Conservation (phyloP, 2,888 invertebrate species). For the Rotaria socialis region DNA sequence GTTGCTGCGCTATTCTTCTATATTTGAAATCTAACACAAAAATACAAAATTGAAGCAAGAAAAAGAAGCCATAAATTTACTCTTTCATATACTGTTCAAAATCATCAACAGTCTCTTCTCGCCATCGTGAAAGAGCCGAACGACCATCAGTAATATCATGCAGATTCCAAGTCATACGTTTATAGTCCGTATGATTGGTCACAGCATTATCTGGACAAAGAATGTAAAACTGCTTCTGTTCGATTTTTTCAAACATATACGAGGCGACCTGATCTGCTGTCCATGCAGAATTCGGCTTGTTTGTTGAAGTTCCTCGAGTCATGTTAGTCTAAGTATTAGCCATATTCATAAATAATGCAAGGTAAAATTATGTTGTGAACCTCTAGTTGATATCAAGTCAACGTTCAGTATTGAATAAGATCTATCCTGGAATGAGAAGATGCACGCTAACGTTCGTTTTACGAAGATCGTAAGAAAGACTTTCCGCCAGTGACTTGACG, state of each 20-base stretch:
- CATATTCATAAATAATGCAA: too few species aligned
- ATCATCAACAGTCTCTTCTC: slow-evolving; percentile 23
- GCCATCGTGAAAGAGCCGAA: slow-evolving; percentile 20
- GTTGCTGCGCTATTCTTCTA: too few species aligned
- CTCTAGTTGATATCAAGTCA: too few species aligned
- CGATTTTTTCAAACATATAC: slow-evolving; percentile 26
- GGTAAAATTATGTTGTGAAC: too few species aligned
- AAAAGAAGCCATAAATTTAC: neutral
- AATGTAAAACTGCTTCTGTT: slow-evolving; percentile 30
- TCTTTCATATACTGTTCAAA: slow-evolving; percentile 28
- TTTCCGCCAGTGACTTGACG: neutral
- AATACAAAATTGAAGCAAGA: too few species aligned
- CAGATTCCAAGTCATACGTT: slow-evolving; percentile 21
- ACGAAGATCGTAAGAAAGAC: slow-evolving; percentile 15
- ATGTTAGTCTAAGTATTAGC: neutral
- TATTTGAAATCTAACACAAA: too few species aligned
- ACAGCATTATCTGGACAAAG: slow-evolving; percentile 30
- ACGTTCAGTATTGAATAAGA: too few species aligned
- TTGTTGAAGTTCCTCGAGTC: slow-evolving; percentile 15
- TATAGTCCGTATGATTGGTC: neutral
- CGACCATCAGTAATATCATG: slow-evolving; percentile 14
- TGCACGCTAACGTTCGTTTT: neutral
- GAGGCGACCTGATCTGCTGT: slow-evolving; percentile 30
- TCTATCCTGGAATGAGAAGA: slow-evolving; percentile 21
- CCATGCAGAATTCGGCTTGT: slow-evolving; percentile 19